Evolutionary conservation across 2,113 vertebrate genomes (phyloP).

Genomic region (Pangasianodon hypophthalmus): DNA sequence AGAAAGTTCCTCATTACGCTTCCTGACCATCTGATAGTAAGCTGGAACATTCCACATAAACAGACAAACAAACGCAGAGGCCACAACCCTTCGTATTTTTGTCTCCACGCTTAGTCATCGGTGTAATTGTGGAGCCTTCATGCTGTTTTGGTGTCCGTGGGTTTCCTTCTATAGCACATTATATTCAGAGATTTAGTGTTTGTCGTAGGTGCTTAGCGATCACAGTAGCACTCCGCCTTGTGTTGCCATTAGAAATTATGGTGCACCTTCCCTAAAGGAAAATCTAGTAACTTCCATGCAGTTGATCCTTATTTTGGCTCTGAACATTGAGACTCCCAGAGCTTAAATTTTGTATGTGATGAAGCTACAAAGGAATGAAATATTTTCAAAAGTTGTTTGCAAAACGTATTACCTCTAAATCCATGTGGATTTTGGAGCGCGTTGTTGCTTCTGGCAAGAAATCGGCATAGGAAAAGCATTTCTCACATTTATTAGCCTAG

Average conservation of each 20-base stretch:
- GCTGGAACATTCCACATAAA: constrained; percentile 31
- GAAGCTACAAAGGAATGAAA: constrained; percentile 22
- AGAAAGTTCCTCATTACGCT: background rate
- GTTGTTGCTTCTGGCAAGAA: constrained; percentile 32
- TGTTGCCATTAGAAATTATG: background rate
- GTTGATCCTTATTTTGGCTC: background rate
- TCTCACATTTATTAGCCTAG: constrained; percentile 38
- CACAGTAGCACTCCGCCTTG: constrained; percentile 14
- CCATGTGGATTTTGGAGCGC: background rate
- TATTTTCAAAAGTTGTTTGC: constrained; percentile 27
- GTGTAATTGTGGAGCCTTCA: constrained; percentile 28
- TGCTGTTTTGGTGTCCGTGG: constrained; percentile 31
- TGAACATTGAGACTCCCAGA: background rate
- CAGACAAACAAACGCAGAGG: background rate
- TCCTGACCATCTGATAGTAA: background rate
- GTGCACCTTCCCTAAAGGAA: background rate
- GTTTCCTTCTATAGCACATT: constrained; percentile 24
- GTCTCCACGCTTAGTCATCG: constrained; percentile 14
- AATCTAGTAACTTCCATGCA: constrained; percentile 12
- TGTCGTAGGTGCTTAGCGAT: background rate
- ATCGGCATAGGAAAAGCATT: constrained; percentile 29
- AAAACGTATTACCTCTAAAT: constrained; percentile 20
- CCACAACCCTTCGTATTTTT: constrained; percentile 7
- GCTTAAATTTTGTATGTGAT: constrained; percentile 29
- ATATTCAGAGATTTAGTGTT: constrained; percentile 22